Base-by-base conservation (phyloP, 2,888 invertebrate species). In the Tiliacea aurago region DNA sequence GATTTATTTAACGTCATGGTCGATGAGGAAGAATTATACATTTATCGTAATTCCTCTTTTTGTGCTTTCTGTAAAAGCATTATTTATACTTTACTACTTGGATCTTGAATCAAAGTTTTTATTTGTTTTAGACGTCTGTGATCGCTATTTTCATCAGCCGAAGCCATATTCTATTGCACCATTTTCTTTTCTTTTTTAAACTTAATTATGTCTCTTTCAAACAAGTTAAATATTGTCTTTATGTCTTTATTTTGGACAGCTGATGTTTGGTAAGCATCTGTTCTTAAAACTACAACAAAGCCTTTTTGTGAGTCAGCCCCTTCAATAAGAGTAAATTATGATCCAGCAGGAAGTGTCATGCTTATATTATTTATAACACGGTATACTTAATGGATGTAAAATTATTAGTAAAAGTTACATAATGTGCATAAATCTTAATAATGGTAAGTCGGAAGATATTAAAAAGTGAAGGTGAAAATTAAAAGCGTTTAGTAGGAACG, bases 391-490 rank as follows among this genome's bases (percentile, higher is more conserved):
- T 70, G 51, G 51, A 28, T 33, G 9, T 33, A 9, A 1, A 43
- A 20, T n/a, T 55, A 49, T 23, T 64, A 41, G 69, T 70, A 79
- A 80, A 58, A 79, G 80, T 63, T 49, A 67, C 53, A 23, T 51
- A 72, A 61, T 59, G 65, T 51, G 56, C 43, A 65, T 67, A 67
- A 61, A 65, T 73, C 23, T 41, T 70, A 45, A 70, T 23, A 73
- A 73, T 55, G 58, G 63, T 49, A 4, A 67, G 28, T 28, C 70
- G 85, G 77, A 83, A 84, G 65, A 67, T 49, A 71, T 79, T 64
- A 55, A 66, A 76, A 84, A 82, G 76, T 82, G 80, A 75, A 82
- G 64, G 76, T 82, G 67, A 63, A 84, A 76, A 81, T 71, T 61
- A 79, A 75, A 78, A 72, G 49, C 55, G 63, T 74, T 79, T 72